Conservation (phyloP, 2,797 vertebrate genomes). For the Gadopsis marmoratus region DNA sequence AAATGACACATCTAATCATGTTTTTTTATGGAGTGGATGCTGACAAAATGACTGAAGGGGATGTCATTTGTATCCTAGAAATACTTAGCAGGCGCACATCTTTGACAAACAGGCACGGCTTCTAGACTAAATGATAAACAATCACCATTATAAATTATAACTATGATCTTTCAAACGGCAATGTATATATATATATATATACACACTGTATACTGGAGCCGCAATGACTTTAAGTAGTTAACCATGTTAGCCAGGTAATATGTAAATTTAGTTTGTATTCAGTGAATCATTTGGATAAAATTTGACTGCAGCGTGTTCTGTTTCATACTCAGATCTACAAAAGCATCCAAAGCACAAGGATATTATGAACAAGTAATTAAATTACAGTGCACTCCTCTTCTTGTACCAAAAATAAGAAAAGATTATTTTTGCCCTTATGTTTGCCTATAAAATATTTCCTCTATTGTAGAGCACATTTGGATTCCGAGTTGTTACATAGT, state of each 20-base stretch:
- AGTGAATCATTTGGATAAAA: slow-evolving; percentile 16
- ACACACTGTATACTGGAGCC: slow-evolving; percentile 1
- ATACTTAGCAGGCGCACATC: neutral
- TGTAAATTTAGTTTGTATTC: neutral
- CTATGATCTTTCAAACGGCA: slow-evolving; percentile 2
- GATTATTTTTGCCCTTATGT: neutral
- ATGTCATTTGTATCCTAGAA: slow-evolving; percentile 32
- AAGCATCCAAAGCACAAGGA: neutral
- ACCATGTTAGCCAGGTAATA: neutral
- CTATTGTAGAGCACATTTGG: neutral
- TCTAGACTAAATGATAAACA: slow-evolving; percentile 16
- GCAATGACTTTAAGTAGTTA: neutral
- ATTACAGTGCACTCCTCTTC: neutral
- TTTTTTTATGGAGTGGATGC: slow-evolving; percentile 34
- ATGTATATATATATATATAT: neutral
- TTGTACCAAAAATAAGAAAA: neutral
- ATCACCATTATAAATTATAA: slow-evolving; percentile 11
- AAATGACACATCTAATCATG: slow-evolving; percentile 50
- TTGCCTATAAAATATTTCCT: neutral
- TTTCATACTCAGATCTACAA: neutral
- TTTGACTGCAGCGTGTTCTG: slow-evolving; percentile 16
- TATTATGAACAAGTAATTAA: neutral
- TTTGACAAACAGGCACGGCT: slow-evolving; percentile 11
- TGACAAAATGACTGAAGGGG: slow-evolving; percentile 47
- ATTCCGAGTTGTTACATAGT: neutral